phyloP scores from a whole-genome alignment of 2,888 invertebrate species.

The Harpagoxenus sublaevis region DNA sequence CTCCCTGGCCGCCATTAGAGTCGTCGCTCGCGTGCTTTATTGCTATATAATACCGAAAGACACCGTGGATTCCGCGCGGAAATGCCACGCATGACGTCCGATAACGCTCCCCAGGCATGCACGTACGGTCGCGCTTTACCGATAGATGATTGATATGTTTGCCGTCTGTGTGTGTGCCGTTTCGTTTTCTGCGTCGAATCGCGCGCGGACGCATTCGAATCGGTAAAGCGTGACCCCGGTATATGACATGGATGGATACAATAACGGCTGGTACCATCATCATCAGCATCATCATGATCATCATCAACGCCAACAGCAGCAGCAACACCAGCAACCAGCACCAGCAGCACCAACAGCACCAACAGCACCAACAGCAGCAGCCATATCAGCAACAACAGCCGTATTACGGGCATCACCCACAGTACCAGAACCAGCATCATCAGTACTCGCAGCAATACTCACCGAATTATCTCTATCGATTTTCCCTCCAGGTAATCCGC shows the following conservation, averaged over 20 bases:
- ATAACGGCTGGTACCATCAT: constrained; percentile 73
- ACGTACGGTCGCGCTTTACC: constrained; percentile 62
- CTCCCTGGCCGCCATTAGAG: constrained; percentile 57
- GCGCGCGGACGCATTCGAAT: constrained; percentile 64
- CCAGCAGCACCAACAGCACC: constrained; percentile 79
- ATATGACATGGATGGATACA: constrained; percentile 75
- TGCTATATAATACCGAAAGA: constrained; percentile 55
- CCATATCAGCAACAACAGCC: constrained; percentile 70
- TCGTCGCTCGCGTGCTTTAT: constrained; percentile 52
- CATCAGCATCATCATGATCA: constrained; percentile 73
- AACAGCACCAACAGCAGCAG: constrained; percentile 71
- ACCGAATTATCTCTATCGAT: constrained; percentile 85
- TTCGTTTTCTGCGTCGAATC: constrained; percentile 63
- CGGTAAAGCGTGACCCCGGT: constrained; percentile 64
- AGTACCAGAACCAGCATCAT: constrained; percentile 79
- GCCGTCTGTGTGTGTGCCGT: constrained; percentile 64
- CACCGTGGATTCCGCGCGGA: constrained; percentile 55
- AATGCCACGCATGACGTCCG: constrained; percentile 65
- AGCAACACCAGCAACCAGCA: constrained; percentile 78
- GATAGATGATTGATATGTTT: constrained; percentile 79
- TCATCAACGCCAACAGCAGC: constrained; percentile 80
- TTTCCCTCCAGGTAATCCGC: constrained; percentile 84
- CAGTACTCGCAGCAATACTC: constrained; percentile 82
- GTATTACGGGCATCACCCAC: constrained; percentile 67
- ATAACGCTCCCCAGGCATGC: constrained; percentile 59